phyloP scores from a whole-genome alignment of 2,797 vertebrate genomes.

The Tenualosa thibaudeaui region DNA sequence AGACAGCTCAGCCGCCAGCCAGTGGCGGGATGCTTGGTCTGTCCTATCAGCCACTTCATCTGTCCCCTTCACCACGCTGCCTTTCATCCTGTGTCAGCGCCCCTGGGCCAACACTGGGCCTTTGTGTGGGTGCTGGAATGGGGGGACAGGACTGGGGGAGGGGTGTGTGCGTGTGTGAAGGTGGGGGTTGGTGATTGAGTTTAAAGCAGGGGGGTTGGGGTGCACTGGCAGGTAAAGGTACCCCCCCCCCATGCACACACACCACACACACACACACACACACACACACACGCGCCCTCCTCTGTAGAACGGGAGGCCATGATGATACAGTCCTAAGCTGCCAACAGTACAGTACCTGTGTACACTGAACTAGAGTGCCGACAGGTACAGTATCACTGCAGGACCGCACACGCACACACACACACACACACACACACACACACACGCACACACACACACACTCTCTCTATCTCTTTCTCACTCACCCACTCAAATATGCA shows the following conservation, averaged over 20 bases:
- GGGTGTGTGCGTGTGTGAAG: constrained; percentile 24
- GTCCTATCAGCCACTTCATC: constrained; percentile 69
- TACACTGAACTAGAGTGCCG: background rate
- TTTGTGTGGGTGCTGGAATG: constrained; percentile 56
- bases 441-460: too few species aligned
- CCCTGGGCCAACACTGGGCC: constrained; percentile 67
- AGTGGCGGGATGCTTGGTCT: constrained; percentile 28
- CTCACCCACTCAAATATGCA: too few species aligned
- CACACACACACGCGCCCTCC: background rate
- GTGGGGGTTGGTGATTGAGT: background rate
- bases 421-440: background rate
- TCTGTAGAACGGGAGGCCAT: background rate
- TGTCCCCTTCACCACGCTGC: constrained; percentile 63
- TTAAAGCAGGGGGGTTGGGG: constrained; percentile 5
- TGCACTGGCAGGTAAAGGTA: background rate
- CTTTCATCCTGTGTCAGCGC: constrained; percentile 71
- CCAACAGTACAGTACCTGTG: constrained; percentile 7
- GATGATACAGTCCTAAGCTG: background rate
- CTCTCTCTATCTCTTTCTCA: too few species aligned
- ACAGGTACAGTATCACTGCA: background rate
- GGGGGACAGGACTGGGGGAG: background rate
- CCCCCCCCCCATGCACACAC: background rate
- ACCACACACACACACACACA: too few species aligned
- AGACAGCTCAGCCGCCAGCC: constrained; percentile 34
- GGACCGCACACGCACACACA: background rate